Percentiles rank a stretch among this genome's conserved stretches.
These are phyloP conservation scores for Latrodectus hesperus DNA, from an alignment of 2,888 invertebrate species.

Conservation along the genomic window DNA sequence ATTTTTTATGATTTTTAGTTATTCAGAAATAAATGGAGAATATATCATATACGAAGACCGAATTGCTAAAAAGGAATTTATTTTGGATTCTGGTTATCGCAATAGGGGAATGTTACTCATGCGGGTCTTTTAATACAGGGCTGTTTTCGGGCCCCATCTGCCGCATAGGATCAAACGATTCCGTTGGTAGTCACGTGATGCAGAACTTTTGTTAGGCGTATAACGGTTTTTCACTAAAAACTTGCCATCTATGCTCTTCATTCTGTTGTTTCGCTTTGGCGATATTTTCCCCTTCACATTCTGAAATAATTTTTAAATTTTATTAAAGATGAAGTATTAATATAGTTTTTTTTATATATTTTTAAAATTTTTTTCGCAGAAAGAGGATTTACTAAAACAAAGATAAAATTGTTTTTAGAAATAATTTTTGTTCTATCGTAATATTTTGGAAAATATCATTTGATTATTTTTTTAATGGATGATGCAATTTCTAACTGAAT, in stretches of 20 bases:
- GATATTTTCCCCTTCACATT: neutral
- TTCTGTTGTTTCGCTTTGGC: neutral
- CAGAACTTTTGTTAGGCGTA: constrained; percentile 30
- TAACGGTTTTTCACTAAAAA: constrained; percentile 51
- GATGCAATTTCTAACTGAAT: no score
- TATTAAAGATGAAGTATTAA: neutral
- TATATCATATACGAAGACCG: no score
- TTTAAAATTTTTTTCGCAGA: neutral
- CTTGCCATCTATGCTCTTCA: neutral
- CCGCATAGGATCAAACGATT: constrained; percentile 55
- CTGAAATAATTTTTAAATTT: neutral
- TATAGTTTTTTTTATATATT: neutral
- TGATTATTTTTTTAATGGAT: no score
- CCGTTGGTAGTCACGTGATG: constrained; percentile 67
- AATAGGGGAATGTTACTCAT: constrained; percentile 16
- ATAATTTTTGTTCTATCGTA: no score
- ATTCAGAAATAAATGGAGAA: no score
- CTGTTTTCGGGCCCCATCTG: constrained; percentile 44
- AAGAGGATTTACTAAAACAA: no score
- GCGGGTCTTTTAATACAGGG: constrained; percentile 52
- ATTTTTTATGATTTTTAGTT: no score
- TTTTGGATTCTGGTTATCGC: no score
- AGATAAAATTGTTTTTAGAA: no score
- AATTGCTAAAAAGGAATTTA: no score
- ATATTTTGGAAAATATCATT: no score